phyloP scores from a whole-genome alignment of 2,113 vertebrate genomes.

The Bucco capensis region DNA sequence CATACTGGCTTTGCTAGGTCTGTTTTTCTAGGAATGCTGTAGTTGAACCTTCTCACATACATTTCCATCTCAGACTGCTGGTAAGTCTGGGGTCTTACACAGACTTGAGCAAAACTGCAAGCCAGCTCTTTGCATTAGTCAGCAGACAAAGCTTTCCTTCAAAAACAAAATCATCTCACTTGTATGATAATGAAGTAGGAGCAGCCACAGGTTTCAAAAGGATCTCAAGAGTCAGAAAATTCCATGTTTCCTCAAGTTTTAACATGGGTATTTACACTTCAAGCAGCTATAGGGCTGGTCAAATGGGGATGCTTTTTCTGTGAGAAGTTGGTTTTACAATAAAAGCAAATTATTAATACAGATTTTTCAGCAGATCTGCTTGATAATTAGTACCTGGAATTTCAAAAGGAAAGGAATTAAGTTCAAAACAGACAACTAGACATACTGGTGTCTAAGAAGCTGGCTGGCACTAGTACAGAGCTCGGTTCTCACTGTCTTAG shows the following conservation, averaged over 20 bases:
- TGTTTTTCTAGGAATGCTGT: slow-evolving; percentile 51
- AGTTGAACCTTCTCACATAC: background rate
- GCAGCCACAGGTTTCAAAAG: background rate
- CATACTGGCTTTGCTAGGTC: background rate
- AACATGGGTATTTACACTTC: background rate
- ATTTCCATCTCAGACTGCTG: background rate
- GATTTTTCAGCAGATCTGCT: background rate
- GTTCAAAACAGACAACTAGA: background rate
- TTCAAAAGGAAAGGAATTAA: background rate
- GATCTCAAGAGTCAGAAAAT: background rate
- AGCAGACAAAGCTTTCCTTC: background rate
- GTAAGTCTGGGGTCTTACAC: background rate
- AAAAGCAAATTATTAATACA: background rate
- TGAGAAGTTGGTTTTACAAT: background rate
- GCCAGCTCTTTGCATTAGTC: background rate
- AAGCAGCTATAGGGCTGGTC: background rate
- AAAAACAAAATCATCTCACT: background rate
- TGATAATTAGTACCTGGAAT: background rate
- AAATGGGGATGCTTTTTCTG: background rate
- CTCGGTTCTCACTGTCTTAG: background rate
- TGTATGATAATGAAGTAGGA: background rate
- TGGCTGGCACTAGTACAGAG: background rate
- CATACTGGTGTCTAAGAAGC: background rate
- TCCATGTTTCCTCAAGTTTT: background rate
- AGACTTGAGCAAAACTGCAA: background rate